These are phyloP conservation scores for Melanotaenia maccullochi DNA, from an alignment of 2,797 vertebrate species.

Conservation along the genomic window DNA sequence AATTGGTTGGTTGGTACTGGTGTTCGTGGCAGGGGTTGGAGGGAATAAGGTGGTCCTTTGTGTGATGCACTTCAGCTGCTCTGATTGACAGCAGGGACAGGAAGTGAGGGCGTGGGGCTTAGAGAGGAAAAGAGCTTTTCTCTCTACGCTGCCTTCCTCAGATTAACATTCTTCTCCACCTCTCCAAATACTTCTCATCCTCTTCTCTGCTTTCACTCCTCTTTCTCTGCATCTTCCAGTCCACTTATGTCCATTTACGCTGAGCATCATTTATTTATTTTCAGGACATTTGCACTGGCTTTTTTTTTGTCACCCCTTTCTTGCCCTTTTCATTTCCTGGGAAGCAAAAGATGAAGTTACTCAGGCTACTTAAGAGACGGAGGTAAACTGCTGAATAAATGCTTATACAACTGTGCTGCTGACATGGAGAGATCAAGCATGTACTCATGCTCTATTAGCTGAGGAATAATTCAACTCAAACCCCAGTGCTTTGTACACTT, in stretches of 20 bases:
- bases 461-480: conserved; percentile 47
- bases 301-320: conserved; percentile 12
- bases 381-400: conserved; percentile 51
- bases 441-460: conserved; percentile 72
- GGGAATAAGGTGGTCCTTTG: conserved; percentile 62
- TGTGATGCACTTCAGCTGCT: conserved; percentile 67
- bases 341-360: conserved; percentile 52
- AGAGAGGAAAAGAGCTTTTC: conserved; percentile 73
- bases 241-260: conserved; percentile 53
- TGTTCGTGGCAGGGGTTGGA: conserved; percentile 29
- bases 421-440: conserved; percentile 60
- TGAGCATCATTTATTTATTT: conserved; percentile 42
- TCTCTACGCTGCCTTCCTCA: conserved; percentile 65
- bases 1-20: conserved; percentile 53
- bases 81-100: conserved; percentile 76
- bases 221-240: conserved; percentile 39
- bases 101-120: conserved; percentile 73
- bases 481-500: conserved; percentile 11
- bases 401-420: conserved; percentile 45
- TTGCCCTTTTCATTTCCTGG: conserved; percentile 46
- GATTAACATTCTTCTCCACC: conserved; percentile 79
- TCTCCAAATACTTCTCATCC: conserved; percentile 63
- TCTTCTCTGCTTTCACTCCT: conserved; percentile 37
- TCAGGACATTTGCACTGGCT: conserved; percentile 33
- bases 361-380: conserved; percentile 37